Evolutionary conservation across 2,888 invertebrate species (phyloP).

Genomic region (Anthophora plumipes): DNA sequence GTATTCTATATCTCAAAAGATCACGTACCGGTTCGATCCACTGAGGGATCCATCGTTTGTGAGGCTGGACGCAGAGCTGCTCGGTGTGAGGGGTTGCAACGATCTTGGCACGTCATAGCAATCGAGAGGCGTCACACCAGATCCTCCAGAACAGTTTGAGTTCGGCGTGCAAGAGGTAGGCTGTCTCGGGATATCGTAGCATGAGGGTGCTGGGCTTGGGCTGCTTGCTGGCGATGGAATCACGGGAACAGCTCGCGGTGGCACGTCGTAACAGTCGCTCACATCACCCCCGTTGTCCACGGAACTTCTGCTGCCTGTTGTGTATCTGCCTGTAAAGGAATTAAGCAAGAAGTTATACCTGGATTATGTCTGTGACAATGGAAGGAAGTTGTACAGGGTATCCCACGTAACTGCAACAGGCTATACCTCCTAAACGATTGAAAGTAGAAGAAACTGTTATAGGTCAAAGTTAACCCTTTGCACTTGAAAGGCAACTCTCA

Average conservation of each 20-base stretch:
- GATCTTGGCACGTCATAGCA: constrained; percentile 89
- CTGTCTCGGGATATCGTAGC: constrained; percentile 82
- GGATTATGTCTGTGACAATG: no score
- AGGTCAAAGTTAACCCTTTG: no score
- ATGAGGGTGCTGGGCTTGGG: constrained; percentile 86
- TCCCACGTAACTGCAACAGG: no score
- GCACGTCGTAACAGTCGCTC: constrained; percentile 87
- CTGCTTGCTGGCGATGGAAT: constrained; percentile 86
- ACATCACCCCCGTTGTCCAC: constrained; percentile 79
- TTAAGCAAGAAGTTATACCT: not conserved
- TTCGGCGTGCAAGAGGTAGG: constrained; percentile 82
- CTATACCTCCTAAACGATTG: no score
- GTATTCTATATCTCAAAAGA: constrained; percentile 53
- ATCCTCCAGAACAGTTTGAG: constrained; percentile 80
- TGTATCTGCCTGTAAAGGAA: constrained; percentile 76
- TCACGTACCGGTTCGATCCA: constrained; percentile 85
- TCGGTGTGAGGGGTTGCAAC: constrained; percentile 88
- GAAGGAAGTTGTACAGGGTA: no score
- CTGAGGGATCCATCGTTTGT: constrained; percentile 87
- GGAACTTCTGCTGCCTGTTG: constrained; percentile 75
- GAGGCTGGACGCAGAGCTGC: constrained; percentile 89
- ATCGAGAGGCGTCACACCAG: constrained; percentile 83
- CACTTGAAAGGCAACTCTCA: no score
- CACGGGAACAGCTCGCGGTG: constrained; percentile 87
- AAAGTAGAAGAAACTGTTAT: no score